Evolutionary conservation across 1,140 invertebrate genomes (phyloP).

Genomic region (Bombyx mandarina): DNA sequence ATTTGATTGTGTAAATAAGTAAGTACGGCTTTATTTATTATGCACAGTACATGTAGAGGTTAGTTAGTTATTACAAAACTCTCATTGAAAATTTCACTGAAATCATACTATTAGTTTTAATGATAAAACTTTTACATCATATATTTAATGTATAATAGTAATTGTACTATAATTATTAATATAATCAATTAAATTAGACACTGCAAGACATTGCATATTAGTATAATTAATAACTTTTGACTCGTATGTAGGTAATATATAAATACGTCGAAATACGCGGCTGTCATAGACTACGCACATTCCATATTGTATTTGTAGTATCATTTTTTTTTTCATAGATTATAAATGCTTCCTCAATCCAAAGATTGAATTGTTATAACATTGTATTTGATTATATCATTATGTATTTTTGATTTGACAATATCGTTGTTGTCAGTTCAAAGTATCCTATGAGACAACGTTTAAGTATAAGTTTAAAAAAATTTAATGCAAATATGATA

Average conservation of each 20-base stretch:
- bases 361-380: conserved; percentile 42
- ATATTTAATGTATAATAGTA: conserved; percentile 25
- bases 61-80: conserved; percentile 14
- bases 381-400: too few relatives aligned
- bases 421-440: too few relatives aligned
- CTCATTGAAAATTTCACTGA: conserved; percentile 36
- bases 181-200: conserved; percentile 35
- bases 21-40: conserved; percentile 51
- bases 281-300: conserved; percentile 44
- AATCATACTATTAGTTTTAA: conserved; percentile 25
- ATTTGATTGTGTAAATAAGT: conserved; percentile 43
- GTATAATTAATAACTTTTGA: conserved; percentile 13
- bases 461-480: too few relatives aligned
- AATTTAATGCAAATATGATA: too few relatives aligned
- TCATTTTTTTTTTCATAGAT: conserved; percentile 25
- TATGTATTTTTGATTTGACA: too few relatives aligned
- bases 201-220: conserved; percentile 35
- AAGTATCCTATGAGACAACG: too few relatives aligned
- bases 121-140: conserved; percentile 12
- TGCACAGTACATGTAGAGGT: conserved; percentile 15
- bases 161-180: conserved; percentile 36
- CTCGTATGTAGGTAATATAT: not conserved
- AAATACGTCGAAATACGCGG: conserved; percentile 6
- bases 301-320: conserved; percentile 19
- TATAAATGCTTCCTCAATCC: conserved; percentile 49